These are phyloP conservation scores for Sciurus carolinensis DNA, from an alignment of 2,797 vertebrate genomes.

Conservation along the genomic window DNA sequence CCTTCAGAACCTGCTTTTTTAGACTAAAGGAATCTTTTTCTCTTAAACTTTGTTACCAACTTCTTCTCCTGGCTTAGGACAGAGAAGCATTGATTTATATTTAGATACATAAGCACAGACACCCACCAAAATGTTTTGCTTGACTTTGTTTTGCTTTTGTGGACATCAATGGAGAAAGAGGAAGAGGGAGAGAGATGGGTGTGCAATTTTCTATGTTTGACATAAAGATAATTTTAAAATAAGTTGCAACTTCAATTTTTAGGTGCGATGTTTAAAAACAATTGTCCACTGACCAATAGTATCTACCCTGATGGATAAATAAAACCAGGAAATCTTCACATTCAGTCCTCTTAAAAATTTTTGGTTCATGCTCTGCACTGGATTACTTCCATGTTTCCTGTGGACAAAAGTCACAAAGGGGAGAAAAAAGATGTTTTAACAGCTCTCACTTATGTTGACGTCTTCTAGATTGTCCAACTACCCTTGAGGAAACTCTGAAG, in stretches of 20 bases:
- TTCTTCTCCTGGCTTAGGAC: background rate
- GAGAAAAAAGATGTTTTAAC: background rate
- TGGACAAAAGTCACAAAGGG: background rate
- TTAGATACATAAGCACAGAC: background rate
- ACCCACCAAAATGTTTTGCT: background rate
- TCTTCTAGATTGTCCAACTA: background rate
- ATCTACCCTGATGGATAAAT: background rate
- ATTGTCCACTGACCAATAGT: background rate
- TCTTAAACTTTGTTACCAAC: background rate
- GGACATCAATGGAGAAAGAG: background rate
- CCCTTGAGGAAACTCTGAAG: background rate
- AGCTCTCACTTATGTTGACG: background rate
- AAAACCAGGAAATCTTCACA: background rate
- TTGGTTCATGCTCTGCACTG: background rate
- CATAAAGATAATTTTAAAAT: background rate
- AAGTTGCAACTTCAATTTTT: background rate
- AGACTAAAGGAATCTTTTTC: background rate
- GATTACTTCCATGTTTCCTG: background rate
- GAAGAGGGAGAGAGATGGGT: background rate
- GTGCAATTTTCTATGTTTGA: background rate
- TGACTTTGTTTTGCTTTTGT: background rate
- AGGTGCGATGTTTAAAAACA: conserved; percentile 14
- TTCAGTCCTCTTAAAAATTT: background rate
- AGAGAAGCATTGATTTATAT: background rate
- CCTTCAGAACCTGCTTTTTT: background rate